Base-by-base conservation (phyloP, 2,888 invertebrate species). In the Geophilus truncorum region DNA sequence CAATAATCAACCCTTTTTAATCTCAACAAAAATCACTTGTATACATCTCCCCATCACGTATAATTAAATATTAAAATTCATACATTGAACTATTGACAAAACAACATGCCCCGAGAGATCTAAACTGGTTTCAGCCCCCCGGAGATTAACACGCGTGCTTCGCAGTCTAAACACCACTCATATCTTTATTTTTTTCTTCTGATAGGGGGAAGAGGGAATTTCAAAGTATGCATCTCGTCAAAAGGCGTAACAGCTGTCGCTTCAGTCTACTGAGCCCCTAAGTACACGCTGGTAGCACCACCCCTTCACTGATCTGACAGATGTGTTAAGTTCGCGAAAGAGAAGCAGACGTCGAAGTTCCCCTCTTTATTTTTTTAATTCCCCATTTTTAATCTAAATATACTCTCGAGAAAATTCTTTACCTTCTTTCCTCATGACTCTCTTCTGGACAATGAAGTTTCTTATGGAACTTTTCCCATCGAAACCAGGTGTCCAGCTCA, bases 401-500 rank as follows among this genome's bases (percentile, higher is more conserved):
- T 40, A 62, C n/a, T 5, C 23, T 3, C 23, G n/a, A 21, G 4
- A 21, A 62, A 62, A 2, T 4, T 36, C 87, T 90, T 89, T 88
- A 94, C 94, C 94, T 84, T 94, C 90, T 87, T 94, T 93, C 1
- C 95, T 94, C 30, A 97, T 94, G 85, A 95, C 93, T 82, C 96
- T 91, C 87, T 93, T 93, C 87, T 98, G 96, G 80, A 98, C 91
- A 83, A 96, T 95, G 87, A 94, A 98, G 86, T 96, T 94, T 84
- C 93, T 91, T 81, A 98, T 93, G 10, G 96, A 95, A 85, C 96
- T 96, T 87, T 99, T 98, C 80, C 99, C 99, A 88, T 98, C 96
- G 87, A 98, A 99, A 32, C 96, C 96, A 0, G 96, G 94, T 12
- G 93, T 93, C 98, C 98, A 99, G 23, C 93, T 93, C 2, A 98